phyloP scores from a whole-genome alignment of 2,113 vertebrate species.

The Tautogolabrus adspersus region DNA sequence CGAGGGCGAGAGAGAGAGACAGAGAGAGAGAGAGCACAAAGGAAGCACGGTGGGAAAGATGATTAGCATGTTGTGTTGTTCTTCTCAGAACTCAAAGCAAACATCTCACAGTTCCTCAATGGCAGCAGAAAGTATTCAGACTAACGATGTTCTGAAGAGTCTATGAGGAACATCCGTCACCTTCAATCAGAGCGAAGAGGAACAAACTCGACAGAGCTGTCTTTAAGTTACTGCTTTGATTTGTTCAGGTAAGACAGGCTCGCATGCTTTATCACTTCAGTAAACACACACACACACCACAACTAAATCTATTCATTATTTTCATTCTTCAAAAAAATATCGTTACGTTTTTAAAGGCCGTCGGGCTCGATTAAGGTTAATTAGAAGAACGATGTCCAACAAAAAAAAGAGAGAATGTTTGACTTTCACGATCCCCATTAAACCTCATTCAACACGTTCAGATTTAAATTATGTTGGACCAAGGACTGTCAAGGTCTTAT shows the following conservation, averaged over 20 bases:
- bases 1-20: conserved; percentile 35
- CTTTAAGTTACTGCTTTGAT: not conserved
- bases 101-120: conserved; percentile 18
- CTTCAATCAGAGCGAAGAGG: not conserved
- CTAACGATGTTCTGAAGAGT: not conserved
- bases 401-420: too few species aligned
- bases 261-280: conserved; percentile 23
- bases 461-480: too few species aligned
- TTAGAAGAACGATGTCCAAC: too few species aligned
- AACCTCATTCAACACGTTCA: too few species aligned
- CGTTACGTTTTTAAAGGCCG: too few species aligned
- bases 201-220: not conserved
- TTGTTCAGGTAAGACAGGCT: conserved; percentile 23
- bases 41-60: conserved; percentile 17
- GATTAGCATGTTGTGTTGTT: conserved; percentile 22
- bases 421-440: too few species aligned
- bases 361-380: too few species aligned
- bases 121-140: not conserved
- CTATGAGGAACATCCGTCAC: conserved; percentile 15
- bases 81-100: conserved; percentile 22
- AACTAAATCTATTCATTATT: too few species aligned
- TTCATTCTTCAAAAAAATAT: too few species aligned
- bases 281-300: conserved; percentile 8
- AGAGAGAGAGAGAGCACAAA: conserved; percentile 13
- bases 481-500: too few species aligned